Percentiles rank a stretch among this genome's conserved stretches.
Conservation (phyloP, 2,797 vertebrate genomes). For the Luscinia luscinia region DNA sequence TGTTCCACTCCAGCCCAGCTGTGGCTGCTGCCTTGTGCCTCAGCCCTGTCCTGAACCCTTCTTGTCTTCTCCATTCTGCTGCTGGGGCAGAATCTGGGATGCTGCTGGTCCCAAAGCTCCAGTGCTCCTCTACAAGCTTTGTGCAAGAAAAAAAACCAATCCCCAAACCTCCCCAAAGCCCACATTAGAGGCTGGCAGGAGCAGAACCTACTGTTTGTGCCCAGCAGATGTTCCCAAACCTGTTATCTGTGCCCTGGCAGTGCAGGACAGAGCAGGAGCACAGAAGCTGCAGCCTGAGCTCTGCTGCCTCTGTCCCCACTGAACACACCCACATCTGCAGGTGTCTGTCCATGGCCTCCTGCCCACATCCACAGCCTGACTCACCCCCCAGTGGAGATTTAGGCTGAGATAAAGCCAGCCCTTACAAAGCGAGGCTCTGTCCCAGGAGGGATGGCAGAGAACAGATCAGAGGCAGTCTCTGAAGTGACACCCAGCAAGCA, state of each 20-base stretch:
- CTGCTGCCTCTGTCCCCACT: background rate
- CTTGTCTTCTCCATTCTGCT: background rate
- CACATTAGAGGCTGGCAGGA: background rate
- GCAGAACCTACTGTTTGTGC: background rate
- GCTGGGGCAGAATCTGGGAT: background rate
- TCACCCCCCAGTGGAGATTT: accelerated
- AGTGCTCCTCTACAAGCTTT: background rate
- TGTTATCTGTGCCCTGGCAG: background rate
- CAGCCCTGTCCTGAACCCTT: background rate
- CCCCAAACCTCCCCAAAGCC: accelerated
- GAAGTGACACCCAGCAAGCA: background rate
- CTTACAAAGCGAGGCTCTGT: background rate
- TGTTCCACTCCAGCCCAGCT: background rate
- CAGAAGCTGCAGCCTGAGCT: background rate
- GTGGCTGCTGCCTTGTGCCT: background rate
- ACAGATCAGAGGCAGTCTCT: background rate
- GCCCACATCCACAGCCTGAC: background rate
- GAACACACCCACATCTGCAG: background rate
- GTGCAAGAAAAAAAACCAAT: background rate
- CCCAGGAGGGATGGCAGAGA: background rate
- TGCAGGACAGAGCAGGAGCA: background rate
- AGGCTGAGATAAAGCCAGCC: background rate
- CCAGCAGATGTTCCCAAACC: background rate
- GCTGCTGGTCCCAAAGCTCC: background rate
- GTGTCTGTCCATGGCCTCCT: background rate